phyloP scores from a whole-genome alignment of 2,797 vertebrate genomes.

The Ptychadena robeensis region DNA sequence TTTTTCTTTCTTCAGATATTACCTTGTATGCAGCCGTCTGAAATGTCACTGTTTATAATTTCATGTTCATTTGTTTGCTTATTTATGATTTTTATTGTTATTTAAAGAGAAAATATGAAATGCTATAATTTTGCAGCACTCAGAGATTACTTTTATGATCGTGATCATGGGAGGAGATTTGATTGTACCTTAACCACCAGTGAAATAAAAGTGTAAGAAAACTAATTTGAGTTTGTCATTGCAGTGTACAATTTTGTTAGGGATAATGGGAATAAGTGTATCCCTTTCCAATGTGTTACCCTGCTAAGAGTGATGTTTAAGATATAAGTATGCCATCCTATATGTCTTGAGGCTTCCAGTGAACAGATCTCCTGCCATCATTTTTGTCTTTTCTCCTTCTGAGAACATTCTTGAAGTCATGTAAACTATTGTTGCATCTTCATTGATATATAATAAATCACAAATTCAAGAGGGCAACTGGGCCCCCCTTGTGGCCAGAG shows the following conservation, averaged over 20 bases:
- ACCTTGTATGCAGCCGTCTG: slow-evolving; percentile 53
- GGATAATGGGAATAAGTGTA: too few species aligned
- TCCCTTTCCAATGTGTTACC: too few species aligned
- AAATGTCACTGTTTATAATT: slow-evolving; percentile 60
- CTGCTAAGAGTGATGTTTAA: neutral
- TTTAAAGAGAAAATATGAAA: slow-evolving; percentile 66
- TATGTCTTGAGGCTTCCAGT: too few species aligned
- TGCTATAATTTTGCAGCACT: slow-evolving; percentile 73
- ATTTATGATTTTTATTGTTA: slow-evolving; percentile 69
- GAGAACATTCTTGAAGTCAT: neutral
- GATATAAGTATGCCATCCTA: too few species aligned
- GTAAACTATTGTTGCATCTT: neutral
- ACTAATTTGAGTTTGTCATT: slow-evolving; percentile 47
- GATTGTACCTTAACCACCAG: slow-evolving; percentile 72
- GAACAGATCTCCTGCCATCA: neutral
- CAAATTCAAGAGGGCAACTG: neutral
- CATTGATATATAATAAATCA: neutral
- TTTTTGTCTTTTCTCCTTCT: neutral
- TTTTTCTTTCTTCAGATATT: slow-evolving; percentile 32
- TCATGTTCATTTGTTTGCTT: slow-evolving; percentile 67
- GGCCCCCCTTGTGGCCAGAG: neutral
- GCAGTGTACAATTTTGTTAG: neutral
- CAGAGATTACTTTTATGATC: slow-evolving; percentile 72
- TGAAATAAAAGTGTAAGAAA: slow-evolving; percentile 74
- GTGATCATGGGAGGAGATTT: slow-evolving; percentile 72